A percentile compares a stretch with the other conserved stretches of the same genome.
phyloP scores from a whole-genome alignment of 2,888 invertebrate species.

The Masnerella sp. region DNA sequence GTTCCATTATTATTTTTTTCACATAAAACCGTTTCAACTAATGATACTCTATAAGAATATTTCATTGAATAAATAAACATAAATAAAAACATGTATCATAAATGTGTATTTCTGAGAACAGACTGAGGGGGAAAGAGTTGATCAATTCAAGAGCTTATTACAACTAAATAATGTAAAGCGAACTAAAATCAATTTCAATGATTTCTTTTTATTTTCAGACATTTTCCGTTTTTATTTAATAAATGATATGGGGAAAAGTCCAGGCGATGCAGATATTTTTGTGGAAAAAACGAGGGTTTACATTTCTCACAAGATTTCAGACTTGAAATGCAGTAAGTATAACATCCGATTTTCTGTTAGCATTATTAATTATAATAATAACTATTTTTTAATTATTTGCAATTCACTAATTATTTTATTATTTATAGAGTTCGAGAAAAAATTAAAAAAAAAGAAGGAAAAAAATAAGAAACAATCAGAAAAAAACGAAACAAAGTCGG shows the following conservation, averaged over 20 bases:
- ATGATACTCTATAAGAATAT: no score
- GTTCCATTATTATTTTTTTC: no score
- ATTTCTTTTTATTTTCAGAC: constrained; percentile 4
- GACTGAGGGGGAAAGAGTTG: background rate
- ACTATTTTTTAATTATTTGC: background rate
- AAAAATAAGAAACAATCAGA: background rate
- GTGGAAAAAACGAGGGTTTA: constrained; percentile 7
- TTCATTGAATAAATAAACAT: no score
- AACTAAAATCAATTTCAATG: no score
- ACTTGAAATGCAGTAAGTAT: constrained; percentile 15
- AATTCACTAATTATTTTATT: background rate
- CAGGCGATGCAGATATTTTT: constrained; percentile 6
- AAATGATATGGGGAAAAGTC: constrained; percentile 7
- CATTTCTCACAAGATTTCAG: background rate
- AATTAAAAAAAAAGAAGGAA: background rate
- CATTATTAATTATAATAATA: background rate
- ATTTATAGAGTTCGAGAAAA: background rate
- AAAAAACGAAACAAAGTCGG: background rate
- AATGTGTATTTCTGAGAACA: no score
- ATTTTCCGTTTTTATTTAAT: constrained; percentile 11
- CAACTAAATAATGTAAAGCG: constrained; percentile 1
- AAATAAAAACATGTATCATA: no score
- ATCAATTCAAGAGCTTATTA: background rate
- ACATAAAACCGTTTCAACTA: no score
- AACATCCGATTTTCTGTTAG: no score